Base-by-base conservation (phyloP, 2,797 vertebrate species). In the Fistularia tabacaria region DNA sequence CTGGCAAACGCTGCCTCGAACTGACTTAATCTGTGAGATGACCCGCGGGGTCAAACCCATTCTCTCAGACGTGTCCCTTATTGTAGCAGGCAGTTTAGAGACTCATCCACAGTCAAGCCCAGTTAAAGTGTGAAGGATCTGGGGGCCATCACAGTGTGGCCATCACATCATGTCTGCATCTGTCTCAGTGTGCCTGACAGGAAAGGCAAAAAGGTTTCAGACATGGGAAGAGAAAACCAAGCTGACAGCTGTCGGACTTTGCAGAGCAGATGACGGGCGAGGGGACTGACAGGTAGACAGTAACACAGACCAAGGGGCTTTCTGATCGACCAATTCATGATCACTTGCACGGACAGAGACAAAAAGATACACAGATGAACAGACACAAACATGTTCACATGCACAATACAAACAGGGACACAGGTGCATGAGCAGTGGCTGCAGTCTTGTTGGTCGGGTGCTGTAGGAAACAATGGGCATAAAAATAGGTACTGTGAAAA, bases 11-110 rank as follows among this genome's bases (percentile, higher is more conserved):
- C 63, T 57, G 49, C 59, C 66, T 69, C 77, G 77, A 81, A 74
- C 73, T 71, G 69, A 61, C 58, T 86, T 85, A 85, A 88, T 88
- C 85, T 84, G 64, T 37, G 11, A 68, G 73, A 68, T 83, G 80
- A 88, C 81, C 81, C 14, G 3, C 10, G n/a, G 80, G 88, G 89
- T 90, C 89, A 89, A 87, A 88, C 68, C 80, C 74, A 89, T 88
- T 89, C 82, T 84, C 77, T 70, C 59, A 59, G 82, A 87, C 73
- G 76, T 86, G 87, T 86, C 81, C 80, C 84, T 84, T 88, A 86
- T 88, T 87, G 84, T 82, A 75, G 73, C 72, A 57, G 78, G 80
- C 84, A 81, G 80, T 88, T 87, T 84, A 82, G 79, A 81, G 72
- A 76, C 85, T 84, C 85, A 83, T 86, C 84, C 83, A 52, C 83